These are phyloP conservation scores for Onchidella celtica DNA, from an alignment of 2,888 invertebrate species.

Conservation along the genomic window DNA sequence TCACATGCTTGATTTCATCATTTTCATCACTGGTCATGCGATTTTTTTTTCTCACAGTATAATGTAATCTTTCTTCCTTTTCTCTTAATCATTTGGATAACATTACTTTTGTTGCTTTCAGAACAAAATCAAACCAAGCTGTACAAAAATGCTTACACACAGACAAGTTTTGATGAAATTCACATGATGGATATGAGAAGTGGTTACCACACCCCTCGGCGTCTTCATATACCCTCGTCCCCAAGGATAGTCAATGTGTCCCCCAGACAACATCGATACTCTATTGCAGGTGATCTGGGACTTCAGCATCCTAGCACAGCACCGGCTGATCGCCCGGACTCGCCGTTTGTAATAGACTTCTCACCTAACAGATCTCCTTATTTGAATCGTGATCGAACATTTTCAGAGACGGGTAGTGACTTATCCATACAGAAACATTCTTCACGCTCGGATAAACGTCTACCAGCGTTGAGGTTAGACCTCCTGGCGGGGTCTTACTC, in stretches of 20 bases:
- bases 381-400: neutral
- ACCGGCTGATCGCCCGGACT: neutral
- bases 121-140: too few relatives aligned
- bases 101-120: too few relatives aligned
- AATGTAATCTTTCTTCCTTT: too few relatives aligned
- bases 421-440: neutral
- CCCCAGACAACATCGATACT: neutral
- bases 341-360: neutral
- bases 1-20: too few relatives aligned
- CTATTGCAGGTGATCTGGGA: neutral
- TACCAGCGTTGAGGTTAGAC: neutral
- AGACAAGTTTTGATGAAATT: too few relatives aligned
- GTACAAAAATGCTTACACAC: too few relatives aligned
- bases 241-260: neutral
- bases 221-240: neutral
- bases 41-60: too few relatives aligned
- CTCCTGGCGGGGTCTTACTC: constrained; percentile 19
- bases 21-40: too few relatives aligned
- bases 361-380: neutral
- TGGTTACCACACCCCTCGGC: too few relatives aligned
- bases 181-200: too few relatives aligned
- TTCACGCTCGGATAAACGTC: neutral
- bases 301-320: too few relatives aligned
- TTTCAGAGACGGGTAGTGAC: neutral
- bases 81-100: too few relatives aligned